Evolutionary conservation across 1,140 invertebrate genomes (phyloP), one percentile per base, ranked within the genome.

Genomic region (Venturia canescens): DNA sequence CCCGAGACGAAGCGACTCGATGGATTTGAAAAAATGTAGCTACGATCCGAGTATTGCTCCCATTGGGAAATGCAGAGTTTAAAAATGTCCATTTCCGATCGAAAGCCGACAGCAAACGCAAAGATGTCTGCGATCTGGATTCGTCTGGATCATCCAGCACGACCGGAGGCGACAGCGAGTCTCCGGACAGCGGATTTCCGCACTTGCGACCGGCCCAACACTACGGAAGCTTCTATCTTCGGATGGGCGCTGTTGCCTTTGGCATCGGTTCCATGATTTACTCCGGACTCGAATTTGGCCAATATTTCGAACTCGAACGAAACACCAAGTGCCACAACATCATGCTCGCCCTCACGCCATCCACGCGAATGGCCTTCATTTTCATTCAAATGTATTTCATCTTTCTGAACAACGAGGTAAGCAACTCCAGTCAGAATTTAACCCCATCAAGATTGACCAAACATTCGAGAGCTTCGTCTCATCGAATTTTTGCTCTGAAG

Each of bases 371-470:
- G 96, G 95, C 96, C 71, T 98, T 98, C 92, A 98, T 97, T 84
- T 97, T 98, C 88, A 96, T 98, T 84, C 98, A 98, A 91, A 97
- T 98, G 94, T 98, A 98, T 91, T 98, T 98, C 92, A 98, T 99
- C 89, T 98, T 99, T 92, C 93, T 98, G 21, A 98, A 98, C 90
- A 97, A 97, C 87, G 96, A 97, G 94, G 96, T 96, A 86, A 90
- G 90, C 87, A 29, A 29, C 27, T 67, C 1, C 31, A 31, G 18
- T 18, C 1, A 26, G 0, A 29, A 76, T 34, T 18, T 60, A 5
- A 76, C n/a, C n/a, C n/a, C n/a, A n/a, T n/a, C 23, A 60, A 7
- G 31, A 3, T 34, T 34, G 3, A 3, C 7, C 3, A 34, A 34
- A 34, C 3, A 34, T 34, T 34, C 3, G 31, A 44, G 13, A 44